These are phyloP conservation scores for Lapara coniferarum DNA, from an alignment of 2,888 invertebrate genomes.

Conservation along the genomic window DNA sequence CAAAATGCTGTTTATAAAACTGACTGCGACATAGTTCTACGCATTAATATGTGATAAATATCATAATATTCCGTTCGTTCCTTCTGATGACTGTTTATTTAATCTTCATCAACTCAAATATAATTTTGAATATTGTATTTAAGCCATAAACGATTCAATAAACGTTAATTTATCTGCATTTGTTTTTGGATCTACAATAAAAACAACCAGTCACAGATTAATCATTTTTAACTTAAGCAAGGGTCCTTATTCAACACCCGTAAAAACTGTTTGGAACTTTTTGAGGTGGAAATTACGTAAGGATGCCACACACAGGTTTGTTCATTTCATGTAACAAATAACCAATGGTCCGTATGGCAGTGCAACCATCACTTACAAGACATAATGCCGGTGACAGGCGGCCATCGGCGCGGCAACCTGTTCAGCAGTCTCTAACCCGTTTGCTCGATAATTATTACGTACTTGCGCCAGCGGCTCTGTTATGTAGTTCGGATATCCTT, in stretches of 20 bases:
- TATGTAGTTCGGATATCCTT: neutral
- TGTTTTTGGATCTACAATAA: no score
- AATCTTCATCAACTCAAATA: no score
- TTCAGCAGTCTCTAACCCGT: constrained; percentile 6
- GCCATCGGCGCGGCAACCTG: neutral
- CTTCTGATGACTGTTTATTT: no score
- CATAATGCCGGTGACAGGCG: constrained; percentile 6
- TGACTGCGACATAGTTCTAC: no score
- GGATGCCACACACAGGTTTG: neutral
- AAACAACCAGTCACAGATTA: no score
- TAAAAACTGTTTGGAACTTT: neutral
- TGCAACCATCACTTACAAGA: constrained; percentile 39
- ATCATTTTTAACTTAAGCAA: neutral
- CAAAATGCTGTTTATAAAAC: no score
- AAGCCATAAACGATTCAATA: no score
- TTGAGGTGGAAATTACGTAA: neutral
- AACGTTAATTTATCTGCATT: no score
- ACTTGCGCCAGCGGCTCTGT: neutral
- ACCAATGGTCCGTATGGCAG: constrained; percentile 28
- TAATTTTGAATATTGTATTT: no score
- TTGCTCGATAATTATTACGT: neutral
- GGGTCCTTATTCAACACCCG: neutral
- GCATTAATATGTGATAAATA: no score
- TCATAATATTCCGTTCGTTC: no score
- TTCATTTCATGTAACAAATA: constrained; percentile 7